Evolutionary conservation across 2,113 vertebrate genomes (phyloP), one percentile per base, ranked within the genome.

Genomic region (Desmodus rotundus): DNA sequence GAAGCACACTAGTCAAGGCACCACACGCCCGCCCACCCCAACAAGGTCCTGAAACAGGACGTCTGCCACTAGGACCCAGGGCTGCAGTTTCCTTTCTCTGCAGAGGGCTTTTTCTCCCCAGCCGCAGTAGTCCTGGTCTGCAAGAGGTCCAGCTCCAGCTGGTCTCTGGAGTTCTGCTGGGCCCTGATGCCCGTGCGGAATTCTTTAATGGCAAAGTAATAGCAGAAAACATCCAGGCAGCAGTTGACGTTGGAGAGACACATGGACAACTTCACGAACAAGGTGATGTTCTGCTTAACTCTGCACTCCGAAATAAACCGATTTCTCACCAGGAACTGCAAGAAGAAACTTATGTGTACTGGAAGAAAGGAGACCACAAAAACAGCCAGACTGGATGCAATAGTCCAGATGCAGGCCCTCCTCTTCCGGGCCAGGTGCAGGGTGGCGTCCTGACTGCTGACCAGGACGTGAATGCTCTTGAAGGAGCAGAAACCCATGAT

Each of bases 361-460:
- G 99, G 99, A 0, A 99, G 99, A 94, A 99, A 99, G 24, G 99
- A 99, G 82, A 99, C 81, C 92, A 99, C 97, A 61, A 99, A 99
- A 68, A 99, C 98, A 2, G 98, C 96, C 1, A 99, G 97, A 84
- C 98, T 99, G 97, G 98, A 98, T 41, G 98, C 97, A 24, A 99
- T 99, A 24, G 99, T 99, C 97, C 98, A 97, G 94, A 99, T 95
- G 31, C 98, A 98, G 89, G 98, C 94, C 0, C 33, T 93, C 26
- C 26, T 93, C 26, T 95, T 95, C 58, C 94, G 97, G 26, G 5
- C 77, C 5, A 77, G 45, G 12, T 87, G 67, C 50, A 81, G 19
- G 2, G 9, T 38, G 19, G 58, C 15, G 8, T 15, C 63, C 80
- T 5, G 58, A 7, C 52, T 91, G 28, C 86, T 33, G 15, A 96